Conservation (phyloP, 1,140 invertebrate species). For the Diorhabda elongata region DNA sequence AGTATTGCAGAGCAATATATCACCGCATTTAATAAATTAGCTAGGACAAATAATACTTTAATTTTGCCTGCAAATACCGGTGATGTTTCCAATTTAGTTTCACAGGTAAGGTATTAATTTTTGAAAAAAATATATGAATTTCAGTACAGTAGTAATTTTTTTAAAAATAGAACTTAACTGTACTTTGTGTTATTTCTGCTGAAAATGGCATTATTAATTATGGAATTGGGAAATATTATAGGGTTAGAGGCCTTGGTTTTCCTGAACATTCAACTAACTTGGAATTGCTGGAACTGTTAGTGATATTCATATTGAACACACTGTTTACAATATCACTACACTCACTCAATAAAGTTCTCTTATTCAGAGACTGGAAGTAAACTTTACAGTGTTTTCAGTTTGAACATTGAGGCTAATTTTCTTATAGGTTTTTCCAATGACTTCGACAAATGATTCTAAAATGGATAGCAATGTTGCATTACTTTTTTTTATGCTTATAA, state of each 20-base stretch:
- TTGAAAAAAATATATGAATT: slow-evolving; percentile 15
- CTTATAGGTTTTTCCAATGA: too few relatives aligned
- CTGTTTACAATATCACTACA: neutral
- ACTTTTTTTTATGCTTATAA: too few relatives aligned
- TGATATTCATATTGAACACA: too few relatives aligned
- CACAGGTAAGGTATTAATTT: slow-evolving; percentile 60
- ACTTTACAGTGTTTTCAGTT: too few relatives aligned
- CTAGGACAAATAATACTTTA: slow-evolving; percentile 90
- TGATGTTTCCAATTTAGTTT: slow-evolving; percentile 79
- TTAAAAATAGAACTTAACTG: neutral
- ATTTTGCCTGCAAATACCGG: slow-evolving; percentile 88
- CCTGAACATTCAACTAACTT: neutral
- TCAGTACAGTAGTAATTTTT: slow-evolving; percentile 3
- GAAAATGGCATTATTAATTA: neutral
- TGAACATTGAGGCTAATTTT: too few relatives aligned
- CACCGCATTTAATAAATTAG: slow-evolving; percentile 47
- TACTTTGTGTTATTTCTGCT: neutral
- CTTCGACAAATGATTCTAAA: too few relatives aligned
- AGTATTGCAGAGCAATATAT: slow-evolving; percentile 94
- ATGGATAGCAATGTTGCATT: too few relatives aligned
- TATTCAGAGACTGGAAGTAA: too few relatives aligned
- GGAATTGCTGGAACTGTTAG: too few relatives aligned
- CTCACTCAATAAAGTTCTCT: too few relatives aligned
- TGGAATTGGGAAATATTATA: neutral
- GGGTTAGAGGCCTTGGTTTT: neutral